These are phyloP conservation scores for Eciton burchellii DNA, from an alignment of 1,140 invertebrate species.

Conservation along the genomic window DNA sequence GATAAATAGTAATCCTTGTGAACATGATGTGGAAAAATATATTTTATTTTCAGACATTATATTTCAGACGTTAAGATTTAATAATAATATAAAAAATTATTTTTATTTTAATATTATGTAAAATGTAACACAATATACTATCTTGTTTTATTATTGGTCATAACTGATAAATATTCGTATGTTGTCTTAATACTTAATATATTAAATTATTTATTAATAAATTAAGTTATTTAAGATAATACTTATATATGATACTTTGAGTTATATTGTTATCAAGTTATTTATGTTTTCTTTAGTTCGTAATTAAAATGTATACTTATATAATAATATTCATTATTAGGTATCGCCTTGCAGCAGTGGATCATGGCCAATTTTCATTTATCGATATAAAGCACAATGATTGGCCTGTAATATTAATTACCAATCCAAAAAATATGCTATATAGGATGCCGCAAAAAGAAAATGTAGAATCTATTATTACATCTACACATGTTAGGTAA, in stretches of 20 bases:
- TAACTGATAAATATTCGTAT: neutral
- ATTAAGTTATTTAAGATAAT: no score
- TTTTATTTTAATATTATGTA: no score
- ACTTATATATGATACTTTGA: no score
- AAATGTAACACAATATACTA: neutral
- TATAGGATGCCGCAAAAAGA: conserved; percentile 91
- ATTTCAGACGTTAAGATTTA: no score
- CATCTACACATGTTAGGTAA: conserved; percentile 93
- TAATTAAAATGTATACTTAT: no score
- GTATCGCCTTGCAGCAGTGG: conserved; percentile 93
- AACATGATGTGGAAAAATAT: neutral
- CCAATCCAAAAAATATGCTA: conserved; percentile 95
- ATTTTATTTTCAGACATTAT: neutral
- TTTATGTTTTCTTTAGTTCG: conserved; percentile 9
- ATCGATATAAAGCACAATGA: conserved; percentile 91
- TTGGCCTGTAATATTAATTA: conserved; percentile 94
- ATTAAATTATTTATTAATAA: no score
- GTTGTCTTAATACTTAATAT: no score
- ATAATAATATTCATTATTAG: conserved; percentile 80
- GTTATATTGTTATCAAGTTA: no score
- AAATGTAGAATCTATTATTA: conserved; percentile 88
- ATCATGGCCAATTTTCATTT: conserved; percentile 96
- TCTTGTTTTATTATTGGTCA: conserved; percentile 8
- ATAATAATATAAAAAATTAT: no score
- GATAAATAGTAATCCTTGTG: neutral